These are phyloP conservation scores for Pseudeuparius sepicola DNA, from an alignment of 2,888 invertebrate species.

Conservation along the genomic window DNA sequence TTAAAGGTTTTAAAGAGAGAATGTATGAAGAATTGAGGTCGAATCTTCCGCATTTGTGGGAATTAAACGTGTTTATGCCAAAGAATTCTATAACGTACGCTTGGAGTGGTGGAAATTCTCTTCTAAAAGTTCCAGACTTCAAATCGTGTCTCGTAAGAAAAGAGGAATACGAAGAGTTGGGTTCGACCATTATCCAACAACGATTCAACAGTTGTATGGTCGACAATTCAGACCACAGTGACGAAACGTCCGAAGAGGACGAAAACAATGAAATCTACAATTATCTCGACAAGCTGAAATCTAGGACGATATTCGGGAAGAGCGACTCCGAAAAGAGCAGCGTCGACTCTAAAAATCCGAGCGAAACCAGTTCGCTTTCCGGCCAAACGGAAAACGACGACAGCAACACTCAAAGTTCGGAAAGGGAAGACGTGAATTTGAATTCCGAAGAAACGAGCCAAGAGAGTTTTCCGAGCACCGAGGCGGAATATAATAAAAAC, in stretches of 20 bases:
- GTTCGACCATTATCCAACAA: conserved; percentile 49
- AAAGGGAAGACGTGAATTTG: too few species aligned
- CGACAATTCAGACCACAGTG: conserved; percentile 17
- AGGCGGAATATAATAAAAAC: conserved; percentile 8
- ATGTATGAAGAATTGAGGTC: conserved; percentile 69
- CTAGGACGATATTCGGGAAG: conserved; percentile 25
- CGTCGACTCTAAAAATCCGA: not conserved
- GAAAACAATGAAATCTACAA: conserved; percentile 18
- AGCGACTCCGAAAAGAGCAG: conserved; percentile 16
- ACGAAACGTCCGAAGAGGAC: conserved; percentile 12
- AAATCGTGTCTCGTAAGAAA: conserved; percentile 62
- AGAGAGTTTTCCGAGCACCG: conserved; percentile 12
- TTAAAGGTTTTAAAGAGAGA: conserved; percentile 76
- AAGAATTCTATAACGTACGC: conserved; percentile 70
- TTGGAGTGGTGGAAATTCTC: conserved; percentile 78
- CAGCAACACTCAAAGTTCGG: too few species aligned
- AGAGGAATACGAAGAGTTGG: conserved; percentile 85
- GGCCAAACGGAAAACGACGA: not conserved
- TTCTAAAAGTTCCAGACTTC: conserved; percentile 66
- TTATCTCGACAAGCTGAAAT: conserved; percentile 24
- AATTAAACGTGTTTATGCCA: conserved; percentile 62
- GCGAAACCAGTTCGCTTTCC: not conserved
- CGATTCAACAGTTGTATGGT: conserved; percentile 42
- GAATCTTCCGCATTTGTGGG: conserved; percentile 65
- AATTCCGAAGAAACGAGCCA: too few species aligned